phyloP scores from a whole-genome alignment of 2,888 invertebrate species.

The Drosophila stalkeri region DNA sequence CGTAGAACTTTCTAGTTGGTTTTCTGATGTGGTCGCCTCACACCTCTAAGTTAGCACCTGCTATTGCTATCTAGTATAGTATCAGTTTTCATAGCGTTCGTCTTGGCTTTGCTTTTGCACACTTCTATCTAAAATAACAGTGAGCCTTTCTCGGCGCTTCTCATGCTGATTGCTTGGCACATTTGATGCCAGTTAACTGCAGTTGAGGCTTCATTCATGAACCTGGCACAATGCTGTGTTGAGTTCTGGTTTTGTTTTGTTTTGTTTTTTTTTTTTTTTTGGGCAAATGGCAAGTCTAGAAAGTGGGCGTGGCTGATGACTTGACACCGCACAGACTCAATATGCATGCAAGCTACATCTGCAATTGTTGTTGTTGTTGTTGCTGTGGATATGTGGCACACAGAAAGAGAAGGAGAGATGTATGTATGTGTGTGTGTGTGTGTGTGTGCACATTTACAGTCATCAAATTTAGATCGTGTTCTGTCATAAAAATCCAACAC shows the following conservation, averaged over 20 bases:
- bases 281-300: conserved; percentile 20
- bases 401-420: background rate
- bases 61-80: background rate
- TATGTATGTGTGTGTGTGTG: background rate
- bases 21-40: background rate
- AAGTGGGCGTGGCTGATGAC: conserved; percentile 39
- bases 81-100: background rate
- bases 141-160: conserved; percentile 35
- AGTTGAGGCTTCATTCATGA: conserved; percentile 21
- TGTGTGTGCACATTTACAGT: background rate
- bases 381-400: conserved; percentile 29
- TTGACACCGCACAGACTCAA: conserved; percentile 23
- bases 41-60: conserved; percentile 2
- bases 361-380: conserved; percentile 13
- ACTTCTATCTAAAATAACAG: background rate
- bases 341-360: conserved; percentile 30
- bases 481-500: conserved; percentile 41
- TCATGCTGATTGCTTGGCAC: conserved; percentile 25
- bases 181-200: background rate
- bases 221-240: background rate
- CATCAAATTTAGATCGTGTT: conserved; percentile 45
- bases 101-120: background rate
- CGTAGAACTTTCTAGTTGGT: background rate
- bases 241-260: conserved; percentile 28
- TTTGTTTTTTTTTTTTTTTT: too few relatives aligned